phyloP scores from a whole-genome alignment of 2,888 invertebrate species.

The Opisthograptis luteolata region DNA sequence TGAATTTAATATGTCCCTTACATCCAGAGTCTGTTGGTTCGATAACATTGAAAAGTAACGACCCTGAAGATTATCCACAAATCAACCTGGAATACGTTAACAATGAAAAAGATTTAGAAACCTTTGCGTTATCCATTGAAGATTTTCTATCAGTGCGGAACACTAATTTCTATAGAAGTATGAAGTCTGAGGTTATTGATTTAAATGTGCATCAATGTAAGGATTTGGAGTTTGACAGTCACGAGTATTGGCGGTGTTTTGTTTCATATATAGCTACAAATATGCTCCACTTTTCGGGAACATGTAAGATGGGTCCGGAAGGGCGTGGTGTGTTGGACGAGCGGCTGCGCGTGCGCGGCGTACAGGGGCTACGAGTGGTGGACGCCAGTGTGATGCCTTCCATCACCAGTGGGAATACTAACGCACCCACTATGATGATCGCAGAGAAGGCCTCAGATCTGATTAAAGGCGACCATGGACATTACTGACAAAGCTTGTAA shows the following conservation, averaged over 20 bases:
- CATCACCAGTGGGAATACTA: constrained; percentile 83
- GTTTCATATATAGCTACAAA: constrained; percentile 77
- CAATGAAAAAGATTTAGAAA: constrained; percentile 47
- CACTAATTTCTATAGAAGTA: constrained; percentile 46
- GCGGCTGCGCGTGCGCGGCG: constrained; percentile 67
- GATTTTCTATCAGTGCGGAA: constrained; percentile 48
- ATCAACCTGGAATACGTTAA: constrained; percentile 48
- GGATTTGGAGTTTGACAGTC: constrained; percentile 37
- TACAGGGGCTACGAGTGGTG: constrained; percentile 82
- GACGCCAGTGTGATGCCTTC: constrained; percentile 86
- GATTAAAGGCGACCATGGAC: constrained; percentile 72
- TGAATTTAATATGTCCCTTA: constrained; percentile 44
- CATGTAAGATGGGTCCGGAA: constrained; percentile 60
- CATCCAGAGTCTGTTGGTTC: constrained; percentile 58
- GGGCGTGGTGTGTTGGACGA: constrained; percentile 55
- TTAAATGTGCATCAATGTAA: constrained; percentile 44
- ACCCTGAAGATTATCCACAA: constrained; percentile 49
- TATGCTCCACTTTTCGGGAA: constrained; percentile 77
- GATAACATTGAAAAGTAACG: constrained; percentile 44
- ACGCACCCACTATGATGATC: constrained; percentile 85
- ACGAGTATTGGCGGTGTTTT: constrained; percentile 59
- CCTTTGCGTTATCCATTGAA: constrained; percentile 43
- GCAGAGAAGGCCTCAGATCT: constrained; percentile 85
- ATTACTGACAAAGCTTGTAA: not conserved
- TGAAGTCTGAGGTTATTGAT: constrained; percentile 43